Conservation (phyloP, 1,140 invertebrate species). For the Drosophila sturtevanti region DNA sequence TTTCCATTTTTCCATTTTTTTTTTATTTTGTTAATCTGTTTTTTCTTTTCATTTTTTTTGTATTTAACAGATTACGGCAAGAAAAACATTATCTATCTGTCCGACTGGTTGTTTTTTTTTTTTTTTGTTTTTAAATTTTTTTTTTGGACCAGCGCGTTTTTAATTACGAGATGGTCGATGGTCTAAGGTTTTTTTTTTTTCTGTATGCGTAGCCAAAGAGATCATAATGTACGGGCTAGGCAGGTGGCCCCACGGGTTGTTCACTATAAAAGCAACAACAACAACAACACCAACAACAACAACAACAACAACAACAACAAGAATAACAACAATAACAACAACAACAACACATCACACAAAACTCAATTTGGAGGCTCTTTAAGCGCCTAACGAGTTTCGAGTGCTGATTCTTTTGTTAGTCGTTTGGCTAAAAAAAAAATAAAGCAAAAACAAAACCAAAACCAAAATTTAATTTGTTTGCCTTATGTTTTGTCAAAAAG, state of each 20-base stretch:
- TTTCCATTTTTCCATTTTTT: too few relatives aligned
- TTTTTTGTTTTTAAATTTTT: not conserved
- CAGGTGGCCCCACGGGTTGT: slow-evolving; percentile 8
- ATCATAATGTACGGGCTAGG: slow-evolving; percentile 8
- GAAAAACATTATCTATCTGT: slow-evolving; percentile 10
- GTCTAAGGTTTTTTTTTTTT: slow-evolving; percentile 8
- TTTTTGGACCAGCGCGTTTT: slow-evolving; percentile 11
- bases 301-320: not conserved
- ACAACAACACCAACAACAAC: not conserved
- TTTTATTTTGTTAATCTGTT: not conserved
- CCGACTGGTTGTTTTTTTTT: not conserved
- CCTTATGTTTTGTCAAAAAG: slow-evolving; percentile 18
- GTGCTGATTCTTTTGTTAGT: slow-evolving; percentile 34
- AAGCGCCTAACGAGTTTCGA: slow-evolving; percentile 15
- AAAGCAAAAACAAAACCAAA: slow-evolving; percentile 13
- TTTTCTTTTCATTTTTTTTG: not conserved
- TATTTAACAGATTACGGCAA: slow-evolving; percentile 5
- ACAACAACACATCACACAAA: not conserved
- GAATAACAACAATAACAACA: not conserved
- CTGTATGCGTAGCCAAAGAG: slow-evolving; percentile 12
- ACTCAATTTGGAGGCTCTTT: not conserved
- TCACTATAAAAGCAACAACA: slow-evolving; percentile 7
- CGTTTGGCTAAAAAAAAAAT: slow-evolving; percentile 62
- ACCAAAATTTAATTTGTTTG: slow-evolving; percentile 15
- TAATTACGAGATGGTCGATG: slow-evolving; percentile 9